Base-by-base conservation (phyloP, 2,797 vertebrate genomes). In the Thripadectes ignobilis region DNA sequence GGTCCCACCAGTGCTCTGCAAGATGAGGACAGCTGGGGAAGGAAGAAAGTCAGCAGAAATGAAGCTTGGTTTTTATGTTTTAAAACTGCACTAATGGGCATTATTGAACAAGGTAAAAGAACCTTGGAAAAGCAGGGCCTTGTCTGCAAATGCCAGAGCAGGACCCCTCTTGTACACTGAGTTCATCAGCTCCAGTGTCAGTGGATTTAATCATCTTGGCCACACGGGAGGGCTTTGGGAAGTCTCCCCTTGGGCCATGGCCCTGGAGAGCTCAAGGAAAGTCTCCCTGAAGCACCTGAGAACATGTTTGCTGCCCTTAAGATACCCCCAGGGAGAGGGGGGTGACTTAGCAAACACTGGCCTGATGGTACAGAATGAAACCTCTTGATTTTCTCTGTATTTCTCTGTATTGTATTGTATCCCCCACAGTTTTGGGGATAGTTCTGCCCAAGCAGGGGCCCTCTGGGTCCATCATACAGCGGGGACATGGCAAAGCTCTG, bases 381-480 rank as follows among this genome's bases (percentile, higher is more conserved):
- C 20, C 15, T 5, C 20, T 20, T 29, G 1, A 8, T 82, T 92
- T 55, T 36, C 57, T 58, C 30, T 14, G 3, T 1, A 2, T 1
- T 18, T 3, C 36, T 38, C 36, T 38, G 36, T 38, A 38, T 38
- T 38, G 36, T 10, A 38, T 38, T 38, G 36, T 38, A 38, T 38
- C 10, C 36, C 36, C 7, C 57, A 39, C 57, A 39, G n/a, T 5
- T 93, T 72, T 73, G 63, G 58, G 65, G 29, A 12, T 1, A 6
- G 16, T 7, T 43, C 55, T 79, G 27, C 59, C 24, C 41, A n/a
- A 61, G 77, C 61, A 49, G 0, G 13, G 23, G 26, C 55, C 49
- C 1, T 59, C 19, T n/a, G 59, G 62, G 55, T 45, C 45, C 36
- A 2, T 48, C 62, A 14, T 15, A 29, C 20, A 62, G 9, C 0